Evolutionary conservation across 2,888 invertebrate species (phyloP).

Genomic region (Trissolcus brochymenae): DNA sequence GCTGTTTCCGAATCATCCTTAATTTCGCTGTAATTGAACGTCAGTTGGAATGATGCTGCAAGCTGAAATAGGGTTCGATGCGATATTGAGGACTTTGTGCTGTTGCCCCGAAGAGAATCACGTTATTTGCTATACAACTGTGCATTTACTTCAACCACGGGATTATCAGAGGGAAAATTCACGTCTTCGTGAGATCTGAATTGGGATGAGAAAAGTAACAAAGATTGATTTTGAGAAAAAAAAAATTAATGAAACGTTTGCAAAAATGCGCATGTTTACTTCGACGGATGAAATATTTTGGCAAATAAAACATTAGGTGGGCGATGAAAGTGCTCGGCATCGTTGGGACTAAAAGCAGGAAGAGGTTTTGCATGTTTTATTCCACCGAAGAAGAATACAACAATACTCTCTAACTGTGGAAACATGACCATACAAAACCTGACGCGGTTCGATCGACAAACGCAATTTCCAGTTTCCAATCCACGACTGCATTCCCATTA

Average conservation of each 20-base stretch:
- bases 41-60: constrained; percentile 18
- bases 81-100: constrained; percentile 3
- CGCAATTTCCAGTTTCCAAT: constrained; percentile 44
- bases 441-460: constrained; percentile 49
- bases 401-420: constrained; percentile 47
- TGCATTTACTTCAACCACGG: background rate
- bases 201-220: background rate
- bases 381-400: constrained; percentile 48
- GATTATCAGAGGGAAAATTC: background rate
- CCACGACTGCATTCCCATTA: constrained; percentile 4
- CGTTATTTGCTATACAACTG: constrained; percentile 12
- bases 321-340: constrained; percentile 40
- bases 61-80: constrained; percentile 14
- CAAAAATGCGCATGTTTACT: constrained; percentile 18
- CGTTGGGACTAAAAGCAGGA: constrained; percentile 52
- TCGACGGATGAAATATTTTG: constrained; percentile 34
- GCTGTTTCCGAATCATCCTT: constrained; percentile 25
- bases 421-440: constrained; percentile 50
- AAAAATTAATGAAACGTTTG: background rate
- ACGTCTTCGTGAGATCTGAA: background rate
- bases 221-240: background rate
- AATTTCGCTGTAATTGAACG: constrained; percentile 29
- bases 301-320: constrained; percentile 44
- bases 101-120: constrained; percentile 11
- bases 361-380: constrained; percentile 56